phyloP scores from a whole-genome alignment of 2,113 vertebrate genomes.

The Ceratotherium simum region DNA sequence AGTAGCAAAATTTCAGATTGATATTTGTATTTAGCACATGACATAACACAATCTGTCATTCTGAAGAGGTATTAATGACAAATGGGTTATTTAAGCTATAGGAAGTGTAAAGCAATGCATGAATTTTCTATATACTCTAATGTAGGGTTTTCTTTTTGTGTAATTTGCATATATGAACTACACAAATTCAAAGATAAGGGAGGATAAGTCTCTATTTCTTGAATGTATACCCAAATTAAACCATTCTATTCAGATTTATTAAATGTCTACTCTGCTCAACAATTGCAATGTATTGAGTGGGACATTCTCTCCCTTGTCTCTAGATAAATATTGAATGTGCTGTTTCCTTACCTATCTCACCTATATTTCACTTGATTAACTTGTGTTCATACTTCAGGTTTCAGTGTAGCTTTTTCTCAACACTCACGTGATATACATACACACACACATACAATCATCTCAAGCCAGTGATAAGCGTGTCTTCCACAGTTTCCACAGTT shows the following conservation, averaged over 20 bases:
- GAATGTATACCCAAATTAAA: background rate
- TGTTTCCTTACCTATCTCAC: background rate
- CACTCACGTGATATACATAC: background rate
- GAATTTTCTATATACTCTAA: background rate
- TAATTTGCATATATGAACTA: background rate
- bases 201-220: background rate
- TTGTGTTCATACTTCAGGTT: background rate
- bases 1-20: background rate
- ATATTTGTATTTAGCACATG: background rate
- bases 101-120: background rate
- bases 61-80: background rate
- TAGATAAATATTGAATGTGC: background rate
- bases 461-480: background rate
- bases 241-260: background rate
- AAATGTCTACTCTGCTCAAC: background rate
- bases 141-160: background rate
- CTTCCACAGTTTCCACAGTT: background rate
- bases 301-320: background rate
- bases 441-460: background rate
- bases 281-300: background rate
- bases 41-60: background rate
- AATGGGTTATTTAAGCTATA: background rate
- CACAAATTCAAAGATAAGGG: background rate
- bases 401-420: background rate
- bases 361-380: background rate